These are phyloP conservation scores for Zaprionus lachaisei DNA, from an alignment of 1,140 invertebrate genomes.

Conservation along the genomic window DNA sequence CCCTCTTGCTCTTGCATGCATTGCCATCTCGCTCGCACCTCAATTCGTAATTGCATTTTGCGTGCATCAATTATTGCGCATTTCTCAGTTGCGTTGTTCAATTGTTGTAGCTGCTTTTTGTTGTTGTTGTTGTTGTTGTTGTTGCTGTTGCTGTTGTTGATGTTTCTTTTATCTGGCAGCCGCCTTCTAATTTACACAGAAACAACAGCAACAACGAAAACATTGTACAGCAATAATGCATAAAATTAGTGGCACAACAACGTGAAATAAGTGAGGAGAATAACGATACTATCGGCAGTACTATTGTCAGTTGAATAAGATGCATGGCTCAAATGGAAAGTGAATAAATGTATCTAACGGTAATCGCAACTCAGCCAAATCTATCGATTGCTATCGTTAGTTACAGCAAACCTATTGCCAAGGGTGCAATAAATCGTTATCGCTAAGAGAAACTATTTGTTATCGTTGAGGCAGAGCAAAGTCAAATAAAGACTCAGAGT, in stretches of 20 bases:
- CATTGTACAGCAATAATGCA: conserved; percentile 72
- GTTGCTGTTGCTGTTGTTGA: conserved; percentile 15
- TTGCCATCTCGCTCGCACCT: conserved; percentile 45
- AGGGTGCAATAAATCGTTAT: too few relatives aligned
- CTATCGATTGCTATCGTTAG: neutral
- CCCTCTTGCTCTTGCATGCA: conserved; percentile 3
- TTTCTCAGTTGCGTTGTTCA: conserved; percentile 75
- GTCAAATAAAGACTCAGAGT: too few relatives aligned
- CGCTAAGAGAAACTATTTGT: too few relatives aligned
- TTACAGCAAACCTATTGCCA: too few relatives aligned
- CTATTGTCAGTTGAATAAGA: neutral
- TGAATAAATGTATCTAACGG: too few relatives aligned
- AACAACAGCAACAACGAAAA: conserved; percentile 47
- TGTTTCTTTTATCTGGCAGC: conserved; percentile 70
- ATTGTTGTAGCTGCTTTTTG: conserved; percentile 45
- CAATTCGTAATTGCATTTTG: conserved; percentile 72
- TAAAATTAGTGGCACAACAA: conserved; percentile 53
- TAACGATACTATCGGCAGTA: neutral
- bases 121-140: conserved; percentile 23
- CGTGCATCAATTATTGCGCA: conserved; percentile 82
- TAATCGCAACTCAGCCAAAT: neutral
- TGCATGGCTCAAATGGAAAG: too few relatives aligned
- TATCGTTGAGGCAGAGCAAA: too few relatives aligned
- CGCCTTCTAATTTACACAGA: conserved; percentile 77
- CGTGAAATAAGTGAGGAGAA: neutral